phyloP scores from a whole-genome alignment of 2,113 vertebrate genomes.

The Pituophis catenifer region DNA sequence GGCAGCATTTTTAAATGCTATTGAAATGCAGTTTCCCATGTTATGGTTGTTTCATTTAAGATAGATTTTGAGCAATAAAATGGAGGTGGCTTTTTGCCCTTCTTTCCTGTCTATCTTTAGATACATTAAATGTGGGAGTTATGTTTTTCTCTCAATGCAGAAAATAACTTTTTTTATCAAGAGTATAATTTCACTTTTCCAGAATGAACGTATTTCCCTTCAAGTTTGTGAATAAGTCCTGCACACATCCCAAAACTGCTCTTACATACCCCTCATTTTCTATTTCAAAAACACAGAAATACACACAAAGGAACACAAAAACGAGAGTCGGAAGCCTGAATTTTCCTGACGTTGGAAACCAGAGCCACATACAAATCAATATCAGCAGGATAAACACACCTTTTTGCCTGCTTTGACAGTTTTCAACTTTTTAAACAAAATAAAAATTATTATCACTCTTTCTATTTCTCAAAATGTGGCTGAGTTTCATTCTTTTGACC shows the following conservation, averaged over 20 bases:
- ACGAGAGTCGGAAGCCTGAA: neutral
- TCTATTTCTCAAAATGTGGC: neutral
- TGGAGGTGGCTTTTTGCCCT: neutral
- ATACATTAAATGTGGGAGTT: neutral
- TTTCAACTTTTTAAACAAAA: neutral
- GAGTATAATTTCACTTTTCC: neutral
- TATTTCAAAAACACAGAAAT: neutral
- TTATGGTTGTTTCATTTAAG: neutral
- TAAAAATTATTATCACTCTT: neutral
- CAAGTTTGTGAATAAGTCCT: neutral
- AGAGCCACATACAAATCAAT: neutral
- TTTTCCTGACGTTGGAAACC: neutral
- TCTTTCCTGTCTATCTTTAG: neutral
- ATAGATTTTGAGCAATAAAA: neutral
- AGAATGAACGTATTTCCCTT: neutral
- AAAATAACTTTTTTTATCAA: neutral
- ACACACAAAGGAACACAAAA: neutral
- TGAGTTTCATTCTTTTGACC: neutral
- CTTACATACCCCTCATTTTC: neutral
- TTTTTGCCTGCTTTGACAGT: neutral
- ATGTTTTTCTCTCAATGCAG: neutral
- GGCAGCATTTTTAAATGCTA: neutral
- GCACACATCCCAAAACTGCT: neutral
- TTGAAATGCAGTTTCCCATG: neutral
- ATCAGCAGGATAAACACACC: neutral